phyloP scores from a whole-genome alignment of 2,888 invertebrate genomes.

The Julus scanicus region DNA sequence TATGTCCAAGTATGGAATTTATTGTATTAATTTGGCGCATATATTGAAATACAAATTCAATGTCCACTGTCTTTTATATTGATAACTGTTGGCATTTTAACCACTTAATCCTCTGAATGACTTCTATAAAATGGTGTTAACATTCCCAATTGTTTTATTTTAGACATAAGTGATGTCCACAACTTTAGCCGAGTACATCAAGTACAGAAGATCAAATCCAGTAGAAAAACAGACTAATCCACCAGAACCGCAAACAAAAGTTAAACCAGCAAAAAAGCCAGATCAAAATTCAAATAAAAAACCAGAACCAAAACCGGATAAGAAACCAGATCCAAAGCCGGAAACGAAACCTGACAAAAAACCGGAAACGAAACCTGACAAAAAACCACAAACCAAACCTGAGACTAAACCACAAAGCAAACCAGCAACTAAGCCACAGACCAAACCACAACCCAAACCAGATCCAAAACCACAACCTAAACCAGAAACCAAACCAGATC shows the following conservation, averaged over 20 bases:
- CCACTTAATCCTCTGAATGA: too few species aligned
- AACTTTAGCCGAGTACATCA: not conserved
- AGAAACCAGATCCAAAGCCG: not conserved
- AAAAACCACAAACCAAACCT: not conserved
- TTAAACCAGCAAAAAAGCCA: not conserved
- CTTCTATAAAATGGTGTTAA: too few species aligned
- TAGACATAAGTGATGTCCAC: not conserved
- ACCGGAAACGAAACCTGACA: not conserved
- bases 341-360: not conserved
- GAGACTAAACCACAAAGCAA: not conserved
- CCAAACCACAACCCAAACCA: not conserved
- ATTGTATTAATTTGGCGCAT: too few species aligned
- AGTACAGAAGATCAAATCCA: conserved; percentile 20
- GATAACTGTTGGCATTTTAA: too few species aligned
- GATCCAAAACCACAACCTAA: not conserved
- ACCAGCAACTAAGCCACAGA: not conserved
- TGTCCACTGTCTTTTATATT: too few species aligned
- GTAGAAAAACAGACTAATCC: not conserved
- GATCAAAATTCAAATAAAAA: not conserved
- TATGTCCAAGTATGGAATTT: too few species aligned
- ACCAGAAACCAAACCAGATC: not conserved
- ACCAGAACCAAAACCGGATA: not conserved
- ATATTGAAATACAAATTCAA: too few species aligned
- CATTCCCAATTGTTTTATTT: not conserved
- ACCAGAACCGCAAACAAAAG: not conserved